Conservation (phyloP, 2,888 invertebrate species). For the Pyrgus malvae region DNA sequence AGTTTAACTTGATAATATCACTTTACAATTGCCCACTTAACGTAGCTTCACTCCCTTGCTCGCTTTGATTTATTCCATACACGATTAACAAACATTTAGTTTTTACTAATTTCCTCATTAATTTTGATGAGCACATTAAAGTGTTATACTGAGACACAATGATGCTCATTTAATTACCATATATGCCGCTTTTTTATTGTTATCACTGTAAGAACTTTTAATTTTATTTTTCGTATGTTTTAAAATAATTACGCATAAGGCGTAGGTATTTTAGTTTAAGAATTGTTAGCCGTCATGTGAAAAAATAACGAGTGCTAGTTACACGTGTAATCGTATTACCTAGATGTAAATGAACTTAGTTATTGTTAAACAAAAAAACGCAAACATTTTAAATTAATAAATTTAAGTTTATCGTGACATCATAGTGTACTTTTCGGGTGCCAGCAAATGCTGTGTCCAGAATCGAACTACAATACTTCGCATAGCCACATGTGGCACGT, state of each 20-base stretch:
- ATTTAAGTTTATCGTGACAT: too few relatives aligned
- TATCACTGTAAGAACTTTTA: constrained; percentile 14
- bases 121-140: constrained; percentile 12
- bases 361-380: too few relatives aligned
- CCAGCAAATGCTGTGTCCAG: too few relatives aligned
- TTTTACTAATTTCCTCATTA: constrained; percentile 23
- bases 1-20: constrained; percentile 73
- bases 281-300: too few relatives aligned
- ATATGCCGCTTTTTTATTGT: constrained; percentile 19
- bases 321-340: too few relatives aligned
- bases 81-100: constrained; percentile 14
- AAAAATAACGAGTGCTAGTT: too few relatives aligned
- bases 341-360: too few relatives aligned
- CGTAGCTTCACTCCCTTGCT: constrained; percentile 53
- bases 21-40: constrained; percentile 60
- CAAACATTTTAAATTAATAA: too few relatives aligned
- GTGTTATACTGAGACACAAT: constrained; percentile 19
- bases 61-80: constrained; percentile 24
- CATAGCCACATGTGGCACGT: constrained; percentile 29
- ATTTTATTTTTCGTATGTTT: constrained; percentile 12
- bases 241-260: constrained; percentile 6
- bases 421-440: too few relatives aligned
- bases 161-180: constrained; percentile 17
- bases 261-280: constrained; percentile 2
- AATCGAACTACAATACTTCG: constrained; percentile 41